A percentile compares a stretch with the other conserved stretches of the same genome.
These are phyloP conservation scores for Noctua janthe DNA, from an alignment of 2,888 invertebrate genomes.

Conservation along the genomic window DNA sequence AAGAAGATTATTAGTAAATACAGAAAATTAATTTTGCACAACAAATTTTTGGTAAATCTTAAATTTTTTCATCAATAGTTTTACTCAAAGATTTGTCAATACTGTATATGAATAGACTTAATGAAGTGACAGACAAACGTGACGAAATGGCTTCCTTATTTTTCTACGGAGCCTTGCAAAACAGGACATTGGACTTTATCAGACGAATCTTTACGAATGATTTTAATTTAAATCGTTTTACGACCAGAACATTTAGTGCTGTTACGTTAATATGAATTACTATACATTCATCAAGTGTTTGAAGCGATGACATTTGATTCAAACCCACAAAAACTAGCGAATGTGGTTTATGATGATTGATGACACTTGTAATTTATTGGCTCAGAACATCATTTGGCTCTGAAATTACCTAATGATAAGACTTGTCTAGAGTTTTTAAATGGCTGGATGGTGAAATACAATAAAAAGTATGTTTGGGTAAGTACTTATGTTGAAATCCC, in stretches of 20 bases:
- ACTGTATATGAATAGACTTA: background rate
- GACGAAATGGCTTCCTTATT: background rate
- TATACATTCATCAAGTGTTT: constrained; percentile 24
- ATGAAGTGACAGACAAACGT: background rate
- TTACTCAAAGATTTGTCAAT: background rate
- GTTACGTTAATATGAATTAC: constrained; percentile 26
- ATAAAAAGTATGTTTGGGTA: background rate
- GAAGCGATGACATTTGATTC: constrained; percentile 27
- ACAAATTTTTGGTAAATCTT: background rate
- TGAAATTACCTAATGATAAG: constrained; percentile 3
- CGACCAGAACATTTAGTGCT: background rate
- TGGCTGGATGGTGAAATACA: background rate
- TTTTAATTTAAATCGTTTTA: constrained; percentile 39
- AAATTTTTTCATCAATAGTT: background rate
- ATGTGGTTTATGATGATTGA: constrained; percentile 3
- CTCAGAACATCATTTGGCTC: constrained; percentile 19
- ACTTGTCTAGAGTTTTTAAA: background rate
- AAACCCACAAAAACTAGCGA: constrained; percentile 30
- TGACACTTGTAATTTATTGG: constrained; percentile 14
- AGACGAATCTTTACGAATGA: constrained; percentile 5
- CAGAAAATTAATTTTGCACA: background rate
- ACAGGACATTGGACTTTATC: constrained; percentile 30
- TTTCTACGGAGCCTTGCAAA: background rate
- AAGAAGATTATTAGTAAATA: background rate
- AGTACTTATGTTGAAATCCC: background rate